Evolutionary conservation across 1,140 invertebrate genomes (phyloP).

Genomic region (Drosophila setifemur): DNA sequence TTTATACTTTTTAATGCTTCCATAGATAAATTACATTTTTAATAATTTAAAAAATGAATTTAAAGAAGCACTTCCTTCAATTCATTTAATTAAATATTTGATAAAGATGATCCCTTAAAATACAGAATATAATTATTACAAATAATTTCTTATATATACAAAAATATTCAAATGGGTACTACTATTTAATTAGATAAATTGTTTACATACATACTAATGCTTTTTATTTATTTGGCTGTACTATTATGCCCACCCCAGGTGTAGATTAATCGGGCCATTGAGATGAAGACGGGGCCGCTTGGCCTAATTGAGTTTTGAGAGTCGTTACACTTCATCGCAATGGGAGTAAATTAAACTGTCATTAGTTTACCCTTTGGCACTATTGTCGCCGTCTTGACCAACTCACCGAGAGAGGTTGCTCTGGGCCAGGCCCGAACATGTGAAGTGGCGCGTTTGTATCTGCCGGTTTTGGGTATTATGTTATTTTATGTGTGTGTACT

Average conservation of each 20-base stretch:
- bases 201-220: no score
- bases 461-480: constrained; percentile 16
- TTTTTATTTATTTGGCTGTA: no score
- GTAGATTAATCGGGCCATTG: constrained; percentile 16
- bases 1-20: no score
- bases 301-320: constrained; percentile 76
- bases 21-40: no score
- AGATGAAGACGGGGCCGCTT: constrained; percentile 15
- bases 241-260: constrained; percentile 6
- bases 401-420: constrained; percentile 11
- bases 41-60: no score
- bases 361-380: constrained; percentile 80
- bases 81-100: no score
- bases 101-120: no score
- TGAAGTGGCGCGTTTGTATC: constrained; percentile 73
- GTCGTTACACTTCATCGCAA: constrained; percentile 79
- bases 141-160: no score
- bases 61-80: no score
- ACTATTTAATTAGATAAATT: no score
- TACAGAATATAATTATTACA: no score
- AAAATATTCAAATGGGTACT: no score
- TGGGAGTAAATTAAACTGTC: constrained; percentile 80
- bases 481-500: constrained; percentile 22
- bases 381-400: constrained; percentile 55
- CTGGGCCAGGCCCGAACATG: constrained; percentile 53